These are phyloP conservation scores for Diaperis boleti DNA, from an alignment of 2,888 invertebrate species.

Conservation along the genomic window DNA sequence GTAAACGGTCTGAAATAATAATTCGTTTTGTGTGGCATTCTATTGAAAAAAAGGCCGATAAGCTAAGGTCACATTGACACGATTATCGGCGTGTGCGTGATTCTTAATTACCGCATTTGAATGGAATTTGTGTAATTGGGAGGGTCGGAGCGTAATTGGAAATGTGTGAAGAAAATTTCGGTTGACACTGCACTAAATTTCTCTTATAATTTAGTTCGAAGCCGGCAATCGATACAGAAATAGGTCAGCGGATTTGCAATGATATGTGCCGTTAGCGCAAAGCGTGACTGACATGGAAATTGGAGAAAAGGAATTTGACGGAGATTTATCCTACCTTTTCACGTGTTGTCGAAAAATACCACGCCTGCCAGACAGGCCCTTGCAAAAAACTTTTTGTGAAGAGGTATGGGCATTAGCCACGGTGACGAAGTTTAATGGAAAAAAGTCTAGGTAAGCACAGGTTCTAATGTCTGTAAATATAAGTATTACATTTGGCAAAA, in stretches of 20 bases:
- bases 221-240: constrained; percentile 36
- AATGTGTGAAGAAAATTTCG: constrained; percentile 13
- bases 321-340: constrained; percentile 31
- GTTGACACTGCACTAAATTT: constrained; percentile 9
- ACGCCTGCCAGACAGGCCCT: constrained; percentile 14
- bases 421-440: constrained; percentile 11
- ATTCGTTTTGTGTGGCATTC: constrained; percentile 34
- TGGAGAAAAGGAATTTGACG: constrained; percentile 33
- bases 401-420: neutral
- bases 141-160: neutral
- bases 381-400: neutral
- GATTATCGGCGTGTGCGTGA: constrained; percentile 17
- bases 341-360: constrained; percentile 24
- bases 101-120: constrained; percentile 4
- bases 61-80: constrained; percentile 32
- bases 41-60: constrained; percentile 13
- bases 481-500: too few species aligned
- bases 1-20: constrained; percentile 38
- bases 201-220: constrained; percentile 31
- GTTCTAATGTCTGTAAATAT: too few species aligned
- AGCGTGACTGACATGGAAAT: constrained; percentile 43
- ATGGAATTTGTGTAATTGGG: neutral
- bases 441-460: too few species aligned
- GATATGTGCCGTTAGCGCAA: constrained; percentile 39
- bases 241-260: constrained; percentile 41